Evolutionary conservation across 2,113 vertebrate genomes (phyloP).

Genomic region (Cololabis saira): DNA sequence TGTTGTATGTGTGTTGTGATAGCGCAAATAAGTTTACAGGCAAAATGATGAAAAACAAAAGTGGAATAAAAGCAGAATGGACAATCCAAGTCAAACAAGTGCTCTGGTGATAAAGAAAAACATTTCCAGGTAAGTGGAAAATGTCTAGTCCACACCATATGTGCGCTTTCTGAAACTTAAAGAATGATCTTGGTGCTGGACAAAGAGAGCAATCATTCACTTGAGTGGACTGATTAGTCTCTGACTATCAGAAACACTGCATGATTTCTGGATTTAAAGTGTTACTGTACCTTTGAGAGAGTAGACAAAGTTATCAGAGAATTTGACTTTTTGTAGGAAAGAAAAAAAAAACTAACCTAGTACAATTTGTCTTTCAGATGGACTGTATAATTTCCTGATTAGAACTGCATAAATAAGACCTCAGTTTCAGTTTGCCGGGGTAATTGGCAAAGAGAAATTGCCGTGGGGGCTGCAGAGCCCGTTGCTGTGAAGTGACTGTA

Average conservation of each 20-base stretch:
- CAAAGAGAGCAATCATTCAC: too few species aligned
- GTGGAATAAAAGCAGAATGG: conserved; percentile 9
- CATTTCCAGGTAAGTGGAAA: conserved; percentile 1
- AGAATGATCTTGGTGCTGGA: neutral
- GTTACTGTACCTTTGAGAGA: too few species aligned
- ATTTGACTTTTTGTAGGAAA: too few species aligned
- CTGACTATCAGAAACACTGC: too few species aligned
- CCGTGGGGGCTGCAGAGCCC: conserved; percentile 6
- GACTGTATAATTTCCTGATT: neutral
- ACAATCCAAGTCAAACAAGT: conserved; percentile 3
- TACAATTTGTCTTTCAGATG: too few species aligned
- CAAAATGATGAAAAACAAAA: conserved; percentile 32
- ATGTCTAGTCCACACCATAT: neutral
- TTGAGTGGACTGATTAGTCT: too few species aligned
- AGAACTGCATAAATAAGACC: conserved; percentile 8
- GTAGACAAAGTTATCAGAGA: too few species aligned
- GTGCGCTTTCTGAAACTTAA: neutral
- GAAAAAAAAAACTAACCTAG: too few species aligned
- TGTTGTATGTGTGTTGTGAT: conserved; percentile 37
- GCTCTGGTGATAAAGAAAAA: conserved; percentile 19
- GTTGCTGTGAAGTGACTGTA: conserved; percentile 35
- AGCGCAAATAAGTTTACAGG: conserved; percentile 34
- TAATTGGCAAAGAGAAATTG: conserved; percentile 11
- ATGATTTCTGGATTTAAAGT: too few species aligned
- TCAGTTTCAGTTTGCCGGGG: conserved; percentile 10